Evolutionary conservation across 2,888 invertebrate genomes (phyloP).

Genomic region (Lycaena phlaeas): DNA sequence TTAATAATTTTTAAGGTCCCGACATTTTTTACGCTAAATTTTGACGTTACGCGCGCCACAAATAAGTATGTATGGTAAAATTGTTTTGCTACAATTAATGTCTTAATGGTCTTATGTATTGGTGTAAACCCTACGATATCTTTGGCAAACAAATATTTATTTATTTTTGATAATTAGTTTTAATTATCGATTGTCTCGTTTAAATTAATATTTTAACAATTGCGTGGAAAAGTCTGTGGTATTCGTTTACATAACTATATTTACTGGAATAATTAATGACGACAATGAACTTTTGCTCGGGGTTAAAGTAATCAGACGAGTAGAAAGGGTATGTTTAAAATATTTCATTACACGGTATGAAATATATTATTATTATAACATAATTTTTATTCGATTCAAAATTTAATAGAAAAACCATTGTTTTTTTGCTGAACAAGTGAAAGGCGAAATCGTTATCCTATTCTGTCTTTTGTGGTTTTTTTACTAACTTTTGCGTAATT

Average conservation of each 20-base stretch:
- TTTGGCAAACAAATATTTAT: too few species aligned
- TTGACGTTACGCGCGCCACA: not conserved
- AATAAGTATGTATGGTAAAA: not conserved
- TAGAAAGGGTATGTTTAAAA: not conserved
- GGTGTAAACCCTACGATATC: too few species aligned
- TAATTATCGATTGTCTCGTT: not conserved
- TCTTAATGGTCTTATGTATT: not conserved
- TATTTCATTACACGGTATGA: not conserved
- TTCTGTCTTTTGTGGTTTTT: too few species aligned
- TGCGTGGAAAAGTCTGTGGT: not conserved
- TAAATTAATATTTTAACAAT: not conserved
- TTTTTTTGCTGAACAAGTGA: too few species aligned
- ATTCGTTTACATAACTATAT: conserved; percentile 3
- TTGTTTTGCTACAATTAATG: not conserved
- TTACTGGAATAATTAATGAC: conserved; percentile 2
- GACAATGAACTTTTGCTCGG: conserved; percentile 3
- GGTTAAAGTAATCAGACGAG: conserved; percentile 1
- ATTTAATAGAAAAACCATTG: too few species aligned
- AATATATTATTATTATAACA: too few species aligned
- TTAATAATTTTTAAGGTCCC: not conserved
- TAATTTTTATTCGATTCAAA: too few species aligned
- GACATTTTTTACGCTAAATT: not conserved
- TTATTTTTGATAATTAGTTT: not conserved
- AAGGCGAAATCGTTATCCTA: too few species aligned
- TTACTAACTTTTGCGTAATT: too few species aligned